Percentiles rank a stretch among this genome's conserved stretches.
These are phyloP conservation scores for Philantomba maxwellii DNA, from an alignment of 2,113 vertebrate genomes.

Conservation along the genomic window DNA sequence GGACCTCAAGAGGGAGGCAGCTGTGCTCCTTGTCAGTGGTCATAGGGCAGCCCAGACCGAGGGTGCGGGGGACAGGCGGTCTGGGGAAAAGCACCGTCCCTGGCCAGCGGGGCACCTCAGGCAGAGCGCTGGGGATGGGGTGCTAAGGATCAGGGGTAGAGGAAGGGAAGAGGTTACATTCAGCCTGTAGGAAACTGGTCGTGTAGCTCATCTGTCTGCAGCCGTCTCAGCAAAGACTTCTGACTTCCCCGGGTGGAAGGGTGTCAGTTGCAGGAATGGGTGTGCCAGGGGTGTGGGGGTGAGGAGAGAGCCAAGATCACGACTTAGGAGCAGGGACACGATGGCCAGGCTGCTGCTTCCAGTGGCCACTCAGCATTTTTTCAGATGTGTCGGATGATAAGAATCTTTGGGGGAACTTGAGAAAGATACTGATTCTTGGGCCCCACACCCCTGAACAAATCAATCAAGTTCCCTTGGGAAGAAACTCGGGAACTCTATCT, in stretches of 20 bases:
- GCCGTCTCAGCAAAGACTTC: background rate
- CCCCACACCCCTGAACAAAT: background rate
- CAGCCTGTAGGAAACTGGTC: background rate
- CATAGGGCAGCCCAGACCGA: background rate
- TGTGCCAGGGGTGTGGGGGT: background rate
- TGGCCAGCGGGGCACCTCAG: background rate
- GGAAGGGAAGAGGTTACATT: background rate
- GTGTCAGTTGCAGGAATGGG: background rate
- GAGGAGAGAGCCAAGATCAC: background rate
- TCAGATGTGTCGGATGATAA: background rate
- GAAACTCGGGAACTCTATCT: background rate
- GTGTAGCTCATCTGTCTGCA: background rate
- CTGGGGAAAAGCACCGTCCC: accelerated
- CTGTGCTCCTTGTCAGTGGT: background rate
- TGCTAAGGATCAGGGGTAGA: background rate
- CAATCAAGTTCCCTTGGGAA: background rate
- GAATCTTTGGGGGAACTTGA: background rate
- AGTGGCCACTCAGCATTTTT: background rate
- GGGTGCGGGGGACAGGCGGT: background rate
- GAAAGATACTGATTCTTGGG: background rate
- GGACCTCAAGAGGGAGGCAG: background rate
- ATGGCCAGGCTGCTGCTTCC: background rate
- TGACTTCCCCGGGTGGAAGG: background rate
- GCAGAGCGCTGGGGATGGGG: background rate
- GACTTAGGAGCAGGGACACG: background rate